Evolutionary conservation across 2,797 vertebrate species (phyloP).

Genomic region (Takifugu rubripes): DNA sequence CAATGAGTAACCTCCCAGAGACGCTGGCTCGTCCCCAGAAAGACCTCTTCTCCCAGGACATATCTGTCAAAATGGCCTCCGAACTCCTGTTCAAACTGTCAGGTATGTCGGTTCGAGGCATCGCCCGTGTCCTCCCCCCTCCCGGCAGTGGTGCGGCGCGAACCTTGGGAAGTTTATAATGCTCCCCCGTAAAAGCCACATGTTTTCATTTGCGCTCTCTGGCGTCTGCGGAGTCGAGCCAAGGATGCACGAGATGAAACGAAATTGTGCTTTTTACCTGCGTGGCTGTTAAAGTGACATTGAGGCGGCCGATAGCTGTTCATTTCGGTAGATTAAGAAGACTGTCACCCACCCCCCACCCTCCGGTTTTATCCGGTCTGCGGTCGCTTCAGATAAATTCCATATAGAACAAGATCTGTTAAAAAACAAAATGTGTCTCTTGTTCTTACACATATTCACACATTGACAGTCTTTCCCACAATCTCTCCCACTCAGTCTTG

Average conservation of each 20-base stretch:
- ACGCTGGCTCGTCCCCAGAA: conserved; percentile 87
- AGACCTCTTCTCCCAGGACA: conserved; percentile 97
- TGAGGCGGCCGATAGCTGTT: conserved; percentile 59
- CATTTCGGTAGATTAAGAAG: conserved; percentile 63
- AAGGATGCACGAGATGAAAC: conserved; percentile 46
- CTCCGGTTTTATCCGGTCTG: conserved; percentile 17
- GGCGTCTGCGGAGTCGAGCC: conserved; percentile 46
- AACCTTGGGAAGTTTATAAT: conserved; percentile 49
- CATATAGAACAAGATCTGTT: conserved; percentile 46
- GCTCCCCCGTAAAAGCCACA: conserved; percentile 52
- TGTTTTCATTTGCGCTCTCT: conserved; percentile 52
- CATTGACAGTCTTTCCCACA: conserved; percentile 49
- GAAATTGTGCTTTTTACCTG: conserved; percentile 51
- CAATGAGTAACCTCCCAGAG: conserved; percentile 84
- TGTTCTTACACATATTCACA: conserved; percentile 58
- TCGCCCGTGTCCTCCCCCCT: conserved; percentile 5
- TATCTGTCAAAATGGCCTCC: conserved; percentile 99
- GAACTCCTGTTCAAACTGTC: conserved; percentile 98
- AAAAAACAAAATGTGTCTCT: conserved; percentile 8
- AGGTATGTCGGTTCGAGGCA: conserved; percentile 70
- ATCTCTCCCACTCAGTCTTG: conserved; percentile 56
- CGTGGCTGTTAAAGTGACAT: conserved; percentile 57
- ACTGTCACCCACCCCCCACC: background rate
- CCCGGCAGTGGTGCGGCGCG: conserved; percentile 10
- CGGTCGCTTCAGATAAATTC: conserved; percentile 52